These are phyloP conservation scores for Percina caprodes DNA, from an alignment of 2,113 vertebrate genomes.

Conservation along the genomic window DNA sequence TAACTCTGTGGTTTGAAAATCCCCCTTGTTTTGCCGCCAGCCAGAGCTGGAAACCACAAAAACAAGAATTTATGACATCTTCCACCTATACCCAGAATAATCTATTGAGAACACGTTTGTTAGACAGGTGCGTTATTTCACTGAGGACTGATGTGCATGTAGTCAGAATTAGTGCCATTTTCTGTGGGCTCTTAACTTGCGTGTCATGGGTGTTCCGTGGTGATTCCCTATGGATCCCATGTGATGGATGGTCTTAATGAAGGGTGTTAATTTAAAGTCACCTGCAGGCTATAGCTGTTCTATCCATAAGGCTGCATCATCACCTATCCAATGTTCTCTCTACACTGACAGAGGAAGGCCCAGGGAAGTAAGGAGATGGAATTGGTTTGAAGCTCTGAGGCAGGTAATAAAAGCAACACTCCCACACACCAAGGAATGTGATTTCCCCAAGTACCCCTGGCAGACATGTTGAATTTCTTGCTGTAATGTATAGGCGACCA, in stretches of 20 bases:
- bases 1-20: slow-evolving; percentile 10
- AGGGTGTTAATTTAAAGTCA: slow-evolving; percentile 82
- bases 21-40: slow-evolving; percentile 36
- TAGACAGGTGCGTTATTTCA: slow-evolving; percentile 53
- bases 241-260: slow-evolving; percentile 80
- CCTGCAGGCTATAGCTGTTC: slow-evolving; percentile 75
- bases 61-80: slow-evolving; percentile 33
- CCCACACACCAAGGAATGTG: slow-evolving; percentile 84
- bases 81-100: slow-evolving; percentile 40
- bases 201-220: slow-evolving; percentile 48
- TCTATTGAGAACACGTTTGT: slow-evolving; percentile 32
- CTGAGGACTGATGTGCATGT: slow-evolving; percentile 39
- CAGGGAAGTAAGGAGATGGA: slow-evolving; percentile 79
- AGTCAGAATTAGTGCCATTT: slow-evolving; percentile 52
- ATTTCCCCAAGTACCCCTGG: slow-evolving; percentile 84
- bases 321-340: slow-evolving; percentile 75
- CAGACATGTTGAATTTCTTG: slow-evolving; percentile 82
- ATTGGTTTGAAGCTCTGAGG: slow-evolving; percentile 85
- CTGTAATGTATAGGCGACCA: slow-evolving; percentile 77
- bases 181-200: slow-evolving; percentile 44
- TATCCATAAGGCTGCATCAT: slow-evolving; percentile 64
- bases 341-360: slow-evolving; percentile 72
- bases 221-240: slow-evolving; percentile 64
- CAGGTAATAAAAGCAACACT: slow-evolving; percentile 85
- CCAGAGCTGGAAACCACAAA: slow-evolving; percentile 11